Conservation (phyloP, 2,797 vertebrate species). For the Chaenodraco wilsoni region DNA sequence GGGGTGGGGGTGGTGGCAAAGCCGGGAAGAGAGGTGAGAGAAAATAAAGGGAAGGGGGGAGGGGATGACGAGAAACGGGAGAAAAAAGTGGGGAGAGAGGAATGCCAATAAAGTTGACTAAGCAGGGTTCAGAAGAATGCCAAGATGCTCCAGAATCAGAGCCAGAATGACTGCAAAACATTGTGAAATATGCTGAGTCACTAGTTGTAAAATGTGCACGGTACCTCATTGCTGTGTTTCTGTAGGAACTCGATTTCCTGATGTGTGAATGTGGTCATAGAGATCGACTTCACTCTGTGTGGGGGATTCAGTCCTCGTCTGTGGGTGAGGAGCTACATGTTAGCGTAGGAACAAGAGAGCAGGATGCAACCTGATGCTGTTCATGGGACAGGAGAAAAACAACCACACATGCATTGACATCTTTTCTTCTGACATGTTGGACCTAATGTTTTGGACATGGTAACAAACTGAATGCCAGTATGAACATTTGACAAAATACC, state of each 20-base stretch:
- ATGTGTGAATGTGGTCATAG: constrained; percentile 98
- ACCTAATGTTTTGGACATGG: not conserved
- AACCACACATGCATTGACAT: not conserved
- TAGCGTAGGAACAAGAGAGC: constrained; percentile 54
- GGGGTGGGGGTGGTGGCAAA: constrained; percentile 56
- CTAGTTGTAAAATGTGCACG: not conserved
- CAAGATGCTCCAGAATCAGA: constrained; percentile 31
- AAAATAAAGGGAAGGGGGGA: constrained; percentile 31
- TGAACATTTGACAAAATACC: not conserved
- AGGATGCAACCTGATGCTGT: constrained; percentile 27
- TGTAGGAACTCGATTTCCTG: constrained; percentile 98
- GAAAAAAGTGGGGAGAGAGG: constrained; percentile 46
- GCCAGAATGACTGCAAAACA: constrained; percentile 24
- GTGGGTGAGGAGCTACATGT: constrained; percentile 59
- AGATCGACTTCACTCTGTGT: constrained; percentile 99
- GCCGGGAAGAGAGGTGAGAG: constrained; percentile 59
- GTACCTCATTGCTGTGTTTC: constrained; percentile 98
- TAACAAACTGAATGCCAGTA: not conserved
- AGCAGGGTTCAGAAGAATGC: constrained; percentile 41
- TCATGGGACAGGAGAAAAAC: constrained; percentile 13
- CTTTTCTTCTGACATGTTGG: not conserved
- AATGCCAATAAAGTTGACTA: constrained; percentile 71
- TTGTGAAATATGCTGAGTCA: not conserved
- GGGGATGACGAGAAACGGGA: constrained; percentile 45
- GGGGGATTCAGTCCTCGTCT: constrained; percentile 97